phyloP scores from a whole-genome alignment of 2,797 vertebrate genomes.

The Xenops minutus region DNA sequence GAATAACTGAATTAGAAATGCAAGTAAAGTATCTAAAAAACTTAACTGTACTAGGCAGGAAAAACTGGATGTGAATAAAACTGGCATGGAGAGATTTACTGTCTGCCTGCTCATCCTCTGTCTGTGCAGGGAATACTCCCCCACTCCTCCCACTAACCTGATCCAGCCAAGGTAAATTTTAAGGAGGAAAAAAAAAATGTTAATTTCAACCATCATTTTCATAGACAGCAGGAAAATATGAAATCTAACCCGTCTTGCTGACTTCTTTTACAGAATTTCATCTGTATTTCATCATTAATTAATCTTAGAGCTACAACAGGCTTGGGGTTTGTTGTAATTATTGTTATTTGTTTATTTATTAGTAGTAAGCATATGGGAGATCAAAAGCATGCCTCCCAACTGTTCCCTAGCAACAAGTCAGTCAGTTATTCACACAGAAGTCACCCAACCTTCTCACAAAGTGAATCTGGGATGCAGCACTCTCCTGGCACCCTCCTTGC shows the following conservation, averaged over 20 bases:
- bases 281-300: slow-evolving; percentile 77
- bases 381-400: slow-evolving; percentile 69
- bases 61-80: slow-evolving; percentile 27
- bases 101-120: slow-evolving; percentile 31
- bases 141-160: slow-evolving; percentile 43
- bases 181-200: slow-evolving; percentile 1
- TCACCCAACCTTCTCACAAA: not conserved
- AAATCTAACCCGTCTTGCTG: slow-evolving; percentile 11
- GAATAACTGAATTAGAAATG: slow-evolving; percentile 85
- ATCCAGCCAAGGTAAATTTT: slow-evolving; percentile 65
- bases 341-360: slow-evolving; percentile 80
- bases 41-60: slow-evolving; percentile 72
- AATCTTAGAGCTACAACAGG: slow-evolving; percentile 74
- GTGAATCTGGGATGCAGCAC: rapidly evolving
- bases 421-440: slow-evolving; percentile 2
- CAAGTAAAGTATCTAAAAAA: slow-evolving; percentile 81
- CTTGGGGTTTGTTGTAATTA: slow-evolving; percentile 78
- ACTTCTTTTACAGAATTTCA: slow-evolving; percentile 61
- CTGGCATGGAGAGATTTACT: slow-evolving; percentile 25
- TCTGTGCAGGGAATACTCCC: slow-evolving; percentile 49
- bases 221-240: not conserved
- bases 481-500: rapidly evolving
- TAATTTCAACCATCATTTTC: slow-evolving; percentile 27
- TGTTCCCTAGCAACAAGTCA: slow-evolving; percentile 74
- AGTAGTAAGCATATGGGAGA: slow-evolving; percentile 70